Evolutionary conservation across 2,888 invertebrate genomes (phyloP), one percentile per base, ranked within the genome.

Genomic region (Nomada hirtipes): DNA sequence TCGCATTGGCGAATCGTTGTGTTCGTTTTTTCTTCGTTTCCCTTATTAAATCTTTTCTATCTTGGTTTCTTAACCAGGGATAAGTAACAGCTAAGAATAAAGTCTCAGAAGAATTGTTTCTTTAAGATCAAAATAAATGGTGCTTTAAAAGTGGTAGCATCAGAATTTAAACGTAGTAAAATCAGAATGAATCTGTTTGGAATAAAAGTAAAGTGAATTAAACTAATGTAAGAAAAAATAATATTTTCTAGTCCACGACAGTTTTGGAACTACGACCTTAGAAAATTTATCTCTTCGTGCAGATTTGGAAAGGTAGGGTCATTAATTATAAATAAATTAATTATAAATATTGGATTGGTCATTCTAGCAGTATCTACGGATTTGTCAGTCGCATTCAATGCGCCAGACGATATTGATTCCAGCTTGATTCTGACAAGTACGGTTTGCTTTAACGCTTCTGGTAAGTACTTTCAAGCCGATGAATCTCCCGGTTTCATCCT

Each of bases 1-100:
- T 68, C 78, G 80, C 77, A 36, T 18, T 83, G 84, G 73, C 74
- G 11, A 60, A 59, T 63, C 74, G 59, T 67, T 4, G n/a, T 42
- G 7, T 47, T 47, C 18, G 42, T 11, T 23, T 20, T 9, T 53
- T 36, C 47, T 11, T 26, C 23, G 26, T 57, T 36, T 44, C 26
- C 29, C 44, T 29, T 42, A 1, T n/a, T n/a, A 10, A 64, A 3
- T 18, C 23, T 15, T n/a, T n/a, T 23, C 55, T 20, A 7, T 20
- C 3, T 11, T 20, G n/a, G 11, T 20, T 23, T 57, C 4, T 57
- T 10, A 47, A 47, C 13, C 47, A 1, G 47, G 47, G 15, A 0
- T 10, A 13, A 47, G 11, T 47, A 13, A 47, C 15, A 47, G 47
- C 13, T 47, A 15, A 15, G 15, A 15, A 47, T 10, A 47, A 47